These are phyloP conservation scores for Rambutsinella grinnellia DNA, from an alignment of 2,888 invertebrate species.

Conservation along the genomic window DNA sequence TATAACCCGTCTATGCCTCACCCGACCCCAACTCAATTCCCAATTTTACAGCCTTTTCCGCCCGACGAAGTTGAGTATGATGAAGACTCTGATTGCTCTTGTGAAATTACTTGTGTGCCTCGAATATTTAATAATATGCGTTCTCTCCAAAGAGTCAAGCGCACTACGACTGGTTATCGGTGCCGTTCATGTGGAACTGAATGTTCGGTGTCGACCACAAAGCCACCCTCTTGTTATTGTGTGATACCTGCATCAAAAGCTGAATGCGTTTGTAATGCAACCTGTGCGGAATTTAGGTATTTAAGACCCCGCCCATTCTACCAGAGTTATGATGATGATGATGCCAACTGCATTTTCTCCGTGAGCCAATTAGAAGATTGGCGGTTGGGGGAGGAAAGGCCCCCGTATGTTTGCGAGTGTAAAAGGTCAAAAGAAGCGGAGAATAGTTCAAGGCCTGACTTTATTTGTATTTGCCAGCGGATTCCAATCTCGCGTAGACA, in stretches of 20 bases:
- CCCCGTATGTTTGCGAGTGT: slow-evolving; percentile 56
- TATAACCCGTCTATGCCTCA: slow-evolving; percentile 21
- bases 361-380: slow-evolving; percentile 49
- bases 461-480: slow-evolving; percentile 58
- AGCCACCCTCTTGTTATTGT: slow-evolving; percentile 44
- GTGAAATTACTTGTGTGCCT: slow-evolving; percentile 53
- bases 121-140: slow-evolving; percentile 37
- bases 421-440: slow-evolving; percentile 52
- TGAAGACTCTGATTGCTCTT: slow-evolving; percentile 55
- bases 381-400: slow-evolving; percentile 41
- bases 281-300: slow-evolving; percentile 52
- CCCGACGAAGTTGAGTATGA: slow-evolving; percentile 17
- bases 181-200: slow-evolving; percentile 51
- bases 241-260: slow-evolving; percentile 50
- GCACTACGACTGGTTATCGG: slow-evolving; percentile 23
- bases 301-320: slow-evolving; percentile 6
- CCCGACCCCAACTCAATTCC: slow-evolving; percentile 22
- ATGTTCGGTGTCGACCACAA: slow-evolving; percentile 32
- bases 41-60: slow-evolving; percentile 29
- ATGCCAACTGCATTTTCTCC: slow-evolving; percentile 54
- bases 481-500: slow-evolving; percentile 2
- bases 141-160: not conserved
- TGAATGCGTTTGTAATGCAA: slow-evolving; percentile 53
- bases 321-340: slow-evolving; percentile 30
- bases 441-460: slow-evolving; percentile 45